A percentile compares a stretch with the other conserved stretches of the same genome.
phyloP scores from a whole-genome alignment of 2,888 invertebrate genomes.

The Apoda limacodes region DNA sequence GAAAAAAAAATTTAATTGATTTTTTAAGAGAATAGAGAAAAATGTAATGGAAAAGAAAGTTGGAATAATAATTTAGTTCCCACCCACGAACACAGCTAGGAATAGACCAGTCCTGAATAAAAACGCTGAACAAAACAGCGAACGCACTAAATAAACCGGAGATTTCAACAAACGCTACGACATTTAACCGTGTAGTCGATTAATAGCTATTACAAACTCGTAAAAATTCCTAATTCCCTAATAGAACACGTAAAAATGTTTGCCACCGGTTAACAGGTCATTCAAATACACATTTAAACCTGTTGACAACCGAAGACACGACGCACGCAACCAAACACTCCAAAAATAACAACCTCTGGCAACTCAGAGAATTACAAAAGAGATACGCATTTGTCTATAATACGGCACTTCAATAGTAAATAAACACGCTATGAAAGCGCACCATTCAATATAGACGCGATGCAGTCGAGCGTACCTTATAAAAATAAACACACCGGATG shows the following conservation, averaged over 20 bases:
- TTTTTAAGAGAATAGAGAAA: constrained; percentile 42
- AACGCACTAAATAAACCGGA: constrained; percentile 36
- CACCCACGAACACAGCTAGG: constrained; percentile 44
- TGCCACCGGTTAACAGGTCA: constrained; percentile 5
- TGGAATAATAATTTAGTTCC: constrained; percentile 34
- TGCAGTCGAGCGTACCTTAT: constrained; percentile 36
- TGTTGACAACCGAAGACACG: constrained; percentile 35
- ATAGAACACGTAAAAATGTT: constrained; percentile 18
- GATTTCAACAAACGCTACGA: constrained; percentile 32
- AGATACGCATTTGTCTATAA: constrained; percentile 14
- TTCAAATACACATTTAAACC: constrained; percentile 19
- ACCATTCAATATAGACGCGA: constrained; percentile 22
- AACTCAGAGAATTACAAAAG: constrained; percentile 35
- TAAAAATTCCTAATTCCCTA: no score
- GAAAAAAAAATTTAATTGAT: constrained; percentile 30
- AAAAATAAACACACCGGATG: constrained; percentile 41
- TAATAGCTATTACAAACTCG: constrained; percentile 10
- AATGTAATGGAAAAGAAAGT: no score
- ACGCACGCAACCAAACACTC: constrained; percentile 32
- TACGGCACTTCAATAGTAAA: no score
- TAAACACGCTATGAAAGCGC: constrained; percentile 25
- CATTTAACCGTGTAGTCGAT: constrained; percentile 23
- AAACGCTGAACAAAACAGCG: constrained; percentile 40
- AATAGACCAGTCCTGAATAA: constrained; percentile 49
- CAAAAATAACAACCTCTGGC: constrained; percentile 40